Base-by-base conservation (phyloP, 2,797 vertebrate species). In the Gastrophryne carolinensis region DNA sequence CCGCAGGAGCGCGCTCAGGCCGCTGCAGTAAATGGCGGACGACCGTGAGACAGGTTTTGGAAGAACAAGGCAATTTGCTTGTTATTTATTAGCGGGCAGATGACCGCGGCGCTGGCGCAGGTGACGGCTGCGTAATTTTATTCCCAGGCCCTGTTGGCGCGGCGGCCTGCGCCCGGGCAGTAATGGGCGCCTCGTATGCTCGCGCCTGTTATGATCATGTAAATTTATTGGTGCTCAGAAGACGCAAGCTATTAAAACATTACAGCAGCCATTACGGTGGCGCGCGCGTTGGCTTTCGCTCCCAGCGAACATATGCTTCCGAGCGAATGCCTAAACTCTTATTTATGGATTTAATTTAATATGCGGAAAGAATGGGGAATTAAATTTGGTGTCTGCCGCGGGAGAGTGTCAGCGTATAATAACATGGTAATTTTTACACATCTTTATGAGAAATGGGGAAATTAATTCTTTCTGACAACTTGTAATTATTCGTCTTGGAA, bases 311-410 rank as follows among this genome's bases (percentile, higher is more conserved):
- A 98, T 98, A 99, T 98, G 96, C 95, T 96, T 89, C 92, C 93
- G 92, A 92, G 89, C 90, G 90, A 92, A 92, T 93, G 95, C 94
- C 96, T 97, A 97, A 98, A 98, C 96, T 98, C 96, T 98, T 99
- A 99, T 99, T 99, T 99, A 98, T 98, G 95, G 95, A 95, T 98
- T 98, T 98, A 96, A 97, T 98, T 98, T 98, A 98, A 98, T 98
- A 97, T 98, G 95, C 94, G 92, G 94, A 94, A 97, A 97, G 95
- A 97, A 97, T 96, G 96, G 87, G 88, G 96, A 99, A 98, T 99
- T 97, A 95, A 98, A 98, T 99, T 97, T 96, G 94, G 93, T 91
- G 92, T 92, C 92, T 93, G 95, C 95, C 96, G 98, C 96, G 93
- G 95, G 96, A 97, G 96, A 98, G 94, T 93, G 94, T 94, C 92